Base-by-base conservation (phyloP, 2,113 vertebrate genomes). In the Nestor notabilis region DNA sequence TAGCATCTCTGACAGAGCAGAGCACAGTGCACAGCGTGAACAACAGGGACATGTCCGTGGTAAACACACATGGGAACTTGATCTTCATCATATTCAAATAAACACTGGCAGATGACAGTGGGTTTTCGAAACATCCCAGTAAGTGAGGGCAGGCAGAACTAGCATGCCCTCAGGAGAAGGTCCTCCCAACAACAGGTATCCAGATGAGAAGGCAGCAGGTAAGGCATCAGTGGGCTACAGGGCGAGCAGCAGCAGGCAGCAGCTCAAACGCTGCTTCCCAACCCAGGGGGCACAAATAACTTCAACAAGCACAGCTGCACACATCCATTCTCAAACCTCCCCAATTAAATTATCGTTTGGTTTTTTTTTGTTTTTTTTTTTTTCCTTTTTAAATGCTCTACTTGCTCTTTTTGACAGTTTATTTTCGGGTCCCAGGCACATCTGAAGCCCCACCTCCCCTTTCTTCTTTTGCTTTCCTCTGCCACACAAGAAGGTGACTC, bases 1-100 rank as follows among this genome's bases (percentile, higher is more conserved):
- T 3, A 77, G 43, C 56, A 63, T 61, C 80, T 72, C 37, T 1
- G 11, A 7, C 79, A 21, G 43, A 46, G 61, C 64, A 65, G 86
- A 61, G 65, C 24, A 2, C 0, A 28, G 44, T 11, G 60, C 5
- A 3, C 35, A 60, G 82, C 1, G 19, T 0, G 27, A 87, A 27
- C 65, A 41, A 27, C 49, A 37, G 82, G 64, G 33, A 43, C 60
- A 6, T 4, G 46, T 1, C 71, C 6, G 2, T 15, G 41, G 41
- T 15, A 58, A 94, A 75, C 28, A 29, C 46, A 49, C 7, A 49
- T 0, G 37, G 65, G 83, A 90, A 81, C 72, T 9, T 15, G 18
- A 81, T 39, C 64, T 39, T 24, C 56, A 24, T 2, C 0, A 0
- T 24, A 81, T 55, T 79, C 55, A 66, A 83, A 89, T 47, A 87